Percentiles rank a stretch among this genome's conserved stretches.
phyloP scores from a whole-genome alignment of 2,797 vertebrate species.

The Gephyroberyx darwinii region DNA sequence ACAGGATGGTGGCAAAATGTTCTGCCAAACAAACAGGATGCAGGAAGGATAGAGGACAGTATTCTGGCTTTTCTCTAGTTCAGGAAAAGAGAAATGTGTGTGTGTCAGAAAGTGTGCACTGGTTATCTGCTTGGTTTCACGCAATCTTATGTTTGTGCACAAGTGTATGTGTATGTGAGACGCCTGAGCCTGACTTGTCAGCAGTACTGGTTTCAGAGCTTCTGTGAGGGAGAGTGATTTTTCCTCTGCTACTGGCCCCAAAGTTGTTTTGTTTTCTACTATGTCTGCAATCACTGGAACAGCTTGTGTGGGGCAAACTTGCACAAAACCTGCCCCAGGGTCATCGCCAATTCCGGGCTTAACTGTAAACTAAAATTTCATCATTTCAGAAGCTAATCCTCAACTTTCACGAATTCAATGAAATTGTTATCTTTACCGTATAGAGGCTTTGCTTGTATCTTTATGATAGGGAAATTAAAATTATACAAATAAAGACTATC shows the following conservation, averaged over 20 bases:
- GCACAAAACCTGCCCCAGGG: slow-evolving; percentile 6
- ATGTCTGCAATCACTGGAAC: background rate
- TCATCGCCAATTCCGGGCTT: slow-evolving; percentile 25
- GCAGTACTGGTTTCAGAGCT: slow-evolving; percentile 21
- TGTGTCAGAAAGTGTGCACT: slow-evolving; percentile 21
- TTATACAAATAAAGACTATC: background rate
- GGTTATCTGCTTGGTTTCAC: slow-evolving; percentile 11
- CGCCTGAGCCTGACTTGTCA: slow-evolving; percentile 16
- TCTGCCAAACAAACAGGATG: slow-evolving; percentile 29
- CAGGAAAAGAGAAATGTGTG: slow-evolving; percentile 20
- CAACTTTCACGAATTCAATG: slow-evolving; percentile 15
- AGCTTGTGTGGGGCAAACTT: background rate
- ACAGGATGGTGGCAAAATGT: slow-evolving; percentile 12
- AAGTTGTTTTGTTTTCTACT: background rate
- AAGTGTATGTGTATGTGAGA: slow-evolving; percentile 9
- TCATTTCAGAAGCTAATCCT: slow-evolving; percentile 22
- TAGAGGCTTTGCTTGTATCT: background rate
- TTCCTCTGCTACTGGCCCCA: background rate
- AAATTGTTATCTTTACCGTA: too few species aligned
- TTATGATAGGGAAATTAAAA: background rate
- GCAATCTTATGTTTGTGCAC: background rate
- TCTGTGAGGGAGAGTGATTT: background rate
- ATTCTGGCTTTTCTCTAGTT: slow-evolving; percentile 32
- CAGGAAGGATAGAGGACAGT: background rate
- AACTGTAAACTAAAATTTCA: slow-evolving; percentile 34